These are phyloP conservation scores for Heteromurus nitidus DNA, from an alignment of 2,888 invertebrate genomes.

Conservation along the genomic window DNA sequence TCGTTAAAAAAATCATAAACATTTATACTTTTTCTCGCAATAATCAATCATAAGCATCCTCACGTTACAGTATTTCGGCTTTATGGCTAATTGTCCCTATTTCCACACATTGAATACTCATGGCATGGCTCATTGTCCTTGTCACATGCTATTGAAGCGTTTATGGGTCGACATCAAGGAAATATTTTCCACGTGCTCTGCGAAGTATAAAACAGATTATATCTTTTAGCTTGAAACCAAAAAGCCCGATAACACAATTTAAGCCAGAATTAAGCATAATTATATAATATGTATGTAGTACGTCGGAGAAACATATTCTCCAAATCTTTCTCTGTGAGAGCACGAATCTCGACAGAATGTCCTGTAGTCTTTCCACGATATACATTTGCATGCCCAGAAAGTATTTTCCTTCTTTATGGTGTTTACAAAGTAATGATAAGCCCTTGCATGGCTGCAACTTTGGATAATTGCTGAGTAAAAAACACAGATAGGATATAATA, in stretches of 20 bases:
- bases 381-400: constrained; percentile 56
- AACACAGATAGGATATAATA: not conserved
- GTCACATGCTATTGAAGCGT: too few species aligned
- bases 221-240: too few species aligned
- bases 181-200: constrained; percentile 63
- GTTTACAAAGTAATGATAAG: constrained; percentile 54
- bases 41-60: too few species aligned
- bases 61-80: too few species aligned
- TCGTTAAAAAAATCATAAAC: too few species aligned
- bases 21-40: too few species aligned
- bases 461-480: constrained; percentile 33
- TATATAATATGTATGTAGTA: constrained; percentile 15
- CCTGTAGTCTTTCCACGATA: constrained; percentile 52
- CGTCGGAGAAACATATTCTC: constrained; percentile 57
- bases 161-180: constrained; percentile 48
- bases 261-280: not conserved
- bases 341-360: constrained; percentile 42
- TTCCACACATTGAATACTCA: too few species aligned
- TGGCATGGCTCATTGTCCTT: too few species aligned
- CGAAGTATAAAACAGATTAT: too few species aligned
- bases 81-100: too few species aligned
- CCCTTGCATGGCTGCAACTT: constrained; percentile 52
- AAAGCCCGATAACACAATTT: too few species aligned
- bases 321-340: constrained; percentile 37
- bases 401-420: constrained; percentile 45